Percentiles rank a stretch among this genome's conserved stretches.
Conservation (phyloP, 2,113 vertebrate genomes). For the Cephalopterus ornatus region DNA sequence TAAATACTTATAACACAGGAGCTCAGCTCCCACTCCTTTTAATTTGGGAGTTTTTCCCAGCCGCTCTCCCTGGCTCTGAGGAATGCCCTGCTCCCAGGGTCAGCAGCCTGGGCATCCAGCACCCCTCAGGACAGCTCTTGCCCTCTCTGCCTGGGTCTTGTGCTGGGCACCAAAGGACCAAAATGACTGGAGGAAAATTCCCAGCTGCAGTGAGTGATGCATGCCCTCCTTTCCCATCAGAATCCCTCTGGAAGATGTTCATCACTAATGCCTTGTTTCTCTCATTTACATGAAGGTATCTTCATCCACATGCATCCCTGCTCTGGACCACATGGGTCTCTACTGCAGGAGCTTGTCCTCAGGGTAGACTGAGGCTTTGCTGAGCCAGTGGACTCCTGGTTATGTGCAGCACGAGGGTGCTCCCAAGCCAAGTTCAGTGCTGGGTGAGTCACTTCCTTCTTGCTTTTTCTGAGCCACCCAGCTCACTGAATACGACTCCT, state of each 20-base stretch:
- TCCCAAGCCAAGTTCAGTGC: not conserved
- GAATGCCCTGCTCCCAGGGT: not conserved
- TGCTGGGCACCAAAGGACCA: not conserved
- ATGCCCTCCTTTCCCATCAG: not conserved
- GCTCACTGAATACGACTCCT: not conserved
- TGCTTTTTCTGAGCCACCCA: not conserved
- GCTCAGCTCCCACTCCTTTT: slow-evolving; percentile 20
- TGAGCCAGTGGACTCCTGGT: not conserved
- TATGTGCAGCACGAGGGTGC: fast-evolving
- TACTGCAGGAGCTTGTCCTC: not conserved
- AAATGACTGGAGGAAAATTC: not conserved
- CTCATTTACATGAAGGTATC: not conserved
- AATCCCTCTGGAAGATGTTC: not conserved
- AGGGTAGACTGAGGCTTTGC: not conserved
- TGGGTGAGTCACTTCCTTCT: not conserved
- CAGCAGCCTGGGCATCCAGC: not conserved
- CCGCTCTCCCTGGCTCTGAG: not conserved
- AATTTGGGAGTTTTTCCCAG: not conserved
- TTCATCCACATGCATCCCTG: not conserved
- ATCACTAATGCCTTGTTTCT: not conserved
- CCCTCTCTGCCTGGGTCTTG: not conserved
- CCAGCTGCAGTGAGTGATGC: not conserved
- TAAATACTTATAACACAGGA: slow-evolving; percentile 1
- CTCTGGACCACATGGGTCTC: not conserved
- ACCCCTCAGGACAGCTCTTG: not conserved